Evolutionary conservation across 2,797 vertebrate species (phyloP).

Genomic region (Telmatherina bonti): DNA sequence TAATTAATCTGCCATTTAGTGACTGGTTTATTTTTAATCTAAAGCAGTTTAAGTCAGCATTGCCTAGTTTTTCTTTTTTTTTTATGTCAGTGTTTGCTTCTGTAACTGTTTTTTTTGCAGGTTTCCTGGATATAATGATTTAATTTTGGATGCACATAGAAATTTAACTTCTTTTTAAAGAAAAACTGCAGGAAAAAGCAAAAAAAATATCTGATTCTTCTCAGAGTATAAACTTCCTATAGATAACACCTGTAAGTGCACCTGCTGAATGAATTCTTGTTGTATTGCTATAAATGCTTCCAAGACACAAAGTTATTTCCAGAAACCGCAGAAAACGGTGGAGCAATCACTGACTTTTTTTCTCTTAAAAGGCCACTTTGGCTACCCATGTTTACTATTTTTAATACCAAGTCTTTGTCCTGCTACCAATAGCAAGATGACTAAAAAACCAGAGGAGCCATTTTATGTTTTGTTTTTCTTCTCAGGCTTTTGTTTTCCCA

Average conservation of each 20-base stretch:
- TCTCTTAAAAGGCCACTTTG: background rate
- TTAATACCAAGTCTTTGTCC: constrained; percentile 30
- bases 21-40: constrained; percentile 8
- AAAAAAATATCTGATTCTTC: constrained; percentile 4
- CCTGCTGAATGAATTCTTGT: background rate
- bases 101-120: background rate
- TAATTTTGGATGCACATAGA: constrained; percentile 27
- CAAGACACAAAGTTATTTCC: constrained; percentile 16
- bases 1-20: constrained; percentile 8
- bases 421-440: constrained; percentile 60
- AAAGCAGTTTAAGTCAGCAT: constrained; percentile 3
- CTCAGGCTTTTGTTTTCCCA: constrained; percentile 62
- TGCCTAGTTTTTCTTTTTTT: background rate
- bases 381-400: constrained; percentile 13
- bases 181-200: background rate
- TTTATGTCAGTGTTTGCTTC: constrained; percentile 17
- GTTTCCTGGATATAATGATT: constrained; percentile 18
- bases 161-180: background rate
- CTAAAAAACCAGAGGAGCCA: constrained; percentile 58
- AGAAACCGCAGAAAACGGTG: constrained; percentile 13
- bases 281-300: constrained; percentile 15
- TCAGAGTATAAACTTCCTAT: constrained; percentile 1
- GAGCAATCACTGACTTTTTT: background rate
- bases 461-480: constrained; percentile 45
- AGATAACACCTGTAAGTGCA: constrained; percentile 9